Conservation (phyloP, 2,113 vertebrate species). For the Corydoras maculifer region DNA sequence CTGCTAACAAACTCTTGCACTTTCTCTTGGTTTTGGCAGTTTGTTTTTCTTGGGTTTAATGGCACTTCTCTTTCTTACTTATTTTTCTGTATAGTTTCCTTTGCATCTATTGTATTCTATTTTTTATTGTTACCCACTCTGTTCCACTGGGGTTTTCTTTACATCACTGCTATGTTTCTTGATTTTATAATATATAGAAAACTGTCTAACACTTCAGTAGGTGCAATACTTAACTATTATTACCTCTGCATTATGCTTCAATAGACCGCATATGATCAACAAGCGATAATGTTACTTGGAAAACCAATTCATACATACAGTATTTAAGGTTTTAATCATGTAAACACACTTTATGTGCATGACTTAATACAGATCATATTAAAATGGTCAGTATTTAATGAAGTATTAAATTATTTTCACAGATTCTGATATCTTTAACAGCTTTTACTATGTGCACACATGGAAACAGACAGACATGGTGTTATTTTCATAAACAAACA, state of each 20-base stretch:
- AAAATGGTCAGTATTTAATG: too few relatives aligned
- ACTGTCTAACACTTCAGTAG: too few relatives aligned
- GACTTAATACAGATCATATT: too few relatives aligned
- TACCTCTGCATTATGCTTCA: too few relatives aligned
- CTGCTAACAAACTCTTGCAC: not conserved
- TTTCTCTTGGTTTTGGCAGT: not conserved
- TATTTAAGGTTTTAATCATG: not conserved
- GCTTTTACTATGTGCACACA: not conserved
- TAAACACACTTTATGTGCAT: too few relatives aligned
- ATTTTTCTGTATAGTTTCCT: not conserved
- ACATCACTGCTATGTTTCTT: constrained; percentile 2
- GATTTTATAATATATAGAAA: not conserved
- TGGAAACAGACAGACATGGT: not conserved
- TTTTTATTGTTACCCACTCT: not conserved
- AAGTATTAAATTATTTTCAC: too few relatives aligned
- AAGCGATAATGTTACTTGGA: constrained; percentile 5
- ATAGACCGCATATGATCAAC: too few relatives aligned
- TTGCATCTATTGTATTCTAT: not conserved
- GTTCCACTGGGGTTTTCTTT: not conserved
- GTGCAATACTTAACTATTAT: too few relatives aligned
- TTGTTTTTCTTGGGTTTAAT: too few relatives aligned
- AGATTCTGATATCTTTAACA: not conserved
- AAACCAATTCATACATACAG: not conserved
- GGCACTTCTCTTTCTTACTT: too few relatives aligned
- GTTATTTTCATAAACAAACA: too few relatives aligned